Conservation (phyloP, 2,113 vertebrate genomes). For the Oncorhynchus kisutch region DNA sequence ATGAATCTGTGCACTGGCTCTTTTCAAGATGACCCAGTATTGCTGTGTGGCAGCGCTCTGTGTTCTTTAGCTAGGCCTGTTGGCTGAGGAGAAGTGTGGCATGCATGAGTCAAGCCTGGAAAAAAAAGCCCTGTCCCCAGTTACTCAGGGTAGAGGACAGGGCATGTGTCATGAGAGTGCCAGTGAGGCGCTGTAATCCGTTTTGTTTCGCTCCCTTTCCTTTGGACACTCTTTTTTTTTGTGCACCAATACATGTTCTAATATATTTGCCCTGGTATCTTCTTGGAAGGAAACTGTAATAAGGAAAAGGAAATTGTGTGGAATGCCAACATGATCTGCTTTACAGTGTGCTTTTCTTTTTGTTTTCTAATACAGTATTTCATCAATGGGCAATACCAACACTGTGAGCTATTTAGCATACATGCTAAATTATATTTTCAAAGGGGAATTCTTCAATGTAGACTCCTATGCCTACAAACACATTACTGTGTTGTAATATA, state of each 20-base stretch:
- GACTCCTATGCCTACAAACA: not conserved
- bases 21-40: constrained; percentile 43
- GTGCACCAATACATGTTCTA: constrained; percentile 51
- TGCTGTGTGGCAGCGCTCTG: constrained; percentile 48
- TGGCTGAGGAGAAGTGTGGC: constrained; percentile 27
- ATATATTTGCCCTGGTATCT: constrained; percentile 38
- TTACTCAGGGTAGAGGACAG: constrained; percentile 46
- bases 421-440: not conserved
- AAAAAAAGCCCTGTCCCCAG: constrained; percentile 30
- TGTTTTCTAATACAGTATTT: not conserved
- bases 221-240: constrained; percentile 46
- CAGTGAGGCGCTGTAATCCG: constrained; percentile 66
- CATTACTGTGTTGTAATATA: not conserved
- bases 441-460: constrained; percentile 11
- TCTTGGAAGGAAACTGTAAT: constrained; percentile 30
- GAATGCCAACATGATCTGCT: constrained; percentile 32
- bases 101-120: constrained; percentile 32
- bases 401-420: too few relatives aligned
- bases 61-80: constrained; percentile 28
- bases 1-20: constrained; percentile 15
- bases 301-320: constrained; percentile 14
- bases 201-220: constrained; percentile 71
- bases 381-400: too few relatives aligned
- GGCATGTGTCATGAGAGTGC: constrained; percentile 63
- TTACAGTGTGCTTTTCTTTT: not conserved